Conservation (phyloP, 1,140 invertebrate genomes). For the Dendrolimus punctatus region DNA sequence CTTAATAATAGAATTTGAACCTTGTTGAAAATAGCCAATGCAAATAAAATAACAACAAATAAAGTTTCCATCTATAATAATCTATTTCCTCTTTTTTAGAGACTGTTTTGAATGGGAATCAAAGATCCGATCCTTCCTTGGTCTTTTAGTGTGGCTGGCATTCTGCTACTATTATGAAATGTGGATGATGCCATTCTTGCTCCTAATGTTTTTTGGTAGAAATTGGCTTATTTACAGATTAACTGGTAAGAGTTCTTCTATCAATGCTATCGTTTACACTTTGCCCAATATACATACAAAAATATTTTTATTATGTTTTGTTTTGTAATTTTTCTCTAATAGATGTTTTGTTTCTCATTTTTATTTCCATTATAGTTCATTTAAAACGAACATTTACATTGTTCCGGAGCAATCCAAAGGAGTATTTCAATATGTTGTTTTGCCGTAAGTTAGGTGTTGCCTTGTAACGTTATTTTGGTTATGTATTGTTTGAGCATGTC, state of each 20-base stretch:
- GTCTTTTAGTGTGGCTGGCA: constrained; percentile 88
- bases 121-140: constrained; percentile 87
- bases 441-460: constrained; percentile 37
- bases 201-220: constrained; percentile 82
- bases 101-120: constrained; percentile 99
- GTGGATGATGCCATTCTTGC: constrained; percentile 87
- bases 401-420: constrained; percentile 27
- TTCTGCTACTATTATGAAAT: constrained; percentile 89
- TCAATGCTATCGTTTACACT: not conserved
- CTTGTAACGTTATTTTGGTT: constrained; percentile 16
- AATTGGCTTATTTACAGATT: constrained; percentile 74
- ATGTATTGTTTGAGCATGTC: not conserved
- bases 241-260: constrained; percentile 56
- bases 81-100: constrained; percentile 68
- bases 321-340: constrained; percentile 9
- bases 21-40: no score
- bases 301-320: constrained; percentile 8
- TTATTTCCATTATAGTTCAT: constrained; percentile 25
- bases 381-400: constrained; percentile 29
- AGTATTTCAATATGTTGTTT: constrained; percentile 28
- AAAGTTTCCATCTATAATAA: no score
- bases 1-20: no score
- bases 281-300: not conserved
- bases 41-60: no score
- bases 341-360: constrained; percentile 17